Evolutionary conservation across 2,113 vertebrate species (phyloP), one percentile per base, ranked within the genome.

Genomic region (Petaurus breviceps): DNA sequence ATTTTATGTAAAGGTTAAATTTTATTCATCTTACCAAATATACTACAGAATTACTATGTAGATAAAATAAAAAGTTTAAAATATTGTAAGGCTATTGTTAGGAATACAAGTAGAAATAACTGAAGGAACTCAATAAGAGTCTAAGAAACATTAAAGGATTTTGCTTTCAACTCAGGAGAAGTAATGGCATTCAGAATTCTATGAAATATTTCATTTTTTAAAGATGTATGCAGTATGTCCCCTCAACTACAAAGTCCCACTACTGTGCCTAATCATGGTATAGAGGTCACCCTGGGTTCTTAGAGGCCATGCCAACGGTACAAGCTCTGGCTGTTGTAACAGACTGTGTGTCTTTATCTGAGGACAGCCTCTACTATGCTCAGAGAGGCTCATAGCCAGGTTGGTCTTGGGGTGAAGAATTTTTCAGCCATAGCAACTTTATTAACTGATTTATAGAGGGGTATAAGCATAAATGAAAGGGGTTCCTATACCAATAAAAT

Each of bases 1-100:
- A 57, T 94, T 94, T 97, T 92, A 90, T 95, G 95, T n/a, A 94
- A 94, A 94, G 37, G 37, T 51, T 24, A 95, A 26, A 95, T 90
- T 92, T 92, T 95, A 51, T 77, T 93, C 46, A 93, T 9, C 31
- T 68, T 68, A 61, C 37, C 37, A 96, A 52, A 90, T 94, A 94
- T 53, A 54, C 37, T 93, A 54, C 23, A 91, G 54, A 77, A 92
- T 94, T 95, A 43, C 92, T 96, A 77, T 53, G 91, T 43, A 24
- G 31, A 92, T 92, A 57, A 91, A 84, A 95, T 84, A 90, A 93
- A 84, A 0, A 61, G 94, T 95, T 94, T 93, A 51, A 1, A 94
- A 95, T 92, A 47, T 93, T 26, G 61, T 94, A 91, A 93, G 19
- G 14, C 77, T 93, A 92, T 90, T 93, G 52, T 43, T 94, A 90